phyloP scores from a whole-genome alignment of 2,797 vertebrate genomes.

The Hoplostethus mediterraneus region DNA sequence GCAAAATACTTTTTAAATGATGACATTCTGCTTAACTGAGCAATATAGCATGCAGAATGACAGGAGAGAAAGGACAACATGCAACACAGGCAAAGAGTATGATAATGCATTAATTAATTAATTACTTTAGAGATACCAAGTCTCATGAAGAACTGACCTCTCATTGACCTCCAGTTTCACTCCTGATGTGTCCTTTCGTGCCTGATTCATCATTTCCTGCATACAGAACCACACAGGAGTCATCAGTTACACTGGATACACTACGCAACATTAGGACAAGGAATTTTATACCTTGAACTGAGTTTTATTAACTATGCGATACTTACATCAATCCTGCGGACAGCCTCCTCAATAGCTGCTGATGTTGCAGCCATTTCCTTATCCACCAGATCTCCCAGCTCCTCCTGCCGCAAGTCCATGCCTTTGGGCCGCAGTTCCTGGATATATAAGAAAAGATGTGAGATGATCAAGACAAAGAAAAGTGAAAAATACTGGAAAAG shows the following conservation, averaged over 20 bases:
- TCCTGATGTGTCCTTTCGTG: constrained; percentile 91
- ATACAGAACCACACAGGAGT: not conserved
- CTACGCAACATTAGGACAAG: not conserved
- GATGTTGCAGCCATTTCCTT: constrained; percentile 98
- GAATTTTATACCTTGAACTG: not conserved
- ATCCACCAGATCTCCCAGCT: constrained; percentile 96
- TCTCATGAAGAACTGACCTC: constrained; percentile 84
- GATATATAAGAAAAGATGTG: not conserved
- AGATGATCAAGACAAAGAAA: not conserved
- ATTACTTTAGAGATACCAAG: not conserved
- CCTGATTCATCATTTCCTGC: constrained; percentile 98
- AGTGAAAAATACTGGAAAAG: not conserved
- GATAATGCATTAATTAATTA: too few species aligned
- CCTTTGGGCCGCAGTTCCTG: constrained; percentile 95
- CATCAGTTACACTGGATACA: constrained; percentile 7
- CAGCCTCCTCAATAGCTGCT: constrained; percentile 93
- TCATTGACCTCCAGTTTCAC: constrained; percentile 97
- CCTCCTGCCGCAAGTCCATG: constrained; percentile 92
- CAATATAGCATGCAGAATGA: not conserved
- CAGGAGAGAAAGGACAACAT: too few species aligned
- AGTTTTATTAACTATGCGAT: not conserved
- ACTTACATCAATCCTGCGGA: constrained; percentile 94
- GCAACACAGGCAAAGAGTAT: too few species aligned
- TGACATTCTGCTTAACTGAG: not conserved
- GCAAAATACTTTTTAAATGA: not conserved